phyloP scores from a whole-genome alignment of 2,113 vertebrate species.

The Gobiocypris rarus region DNA sequence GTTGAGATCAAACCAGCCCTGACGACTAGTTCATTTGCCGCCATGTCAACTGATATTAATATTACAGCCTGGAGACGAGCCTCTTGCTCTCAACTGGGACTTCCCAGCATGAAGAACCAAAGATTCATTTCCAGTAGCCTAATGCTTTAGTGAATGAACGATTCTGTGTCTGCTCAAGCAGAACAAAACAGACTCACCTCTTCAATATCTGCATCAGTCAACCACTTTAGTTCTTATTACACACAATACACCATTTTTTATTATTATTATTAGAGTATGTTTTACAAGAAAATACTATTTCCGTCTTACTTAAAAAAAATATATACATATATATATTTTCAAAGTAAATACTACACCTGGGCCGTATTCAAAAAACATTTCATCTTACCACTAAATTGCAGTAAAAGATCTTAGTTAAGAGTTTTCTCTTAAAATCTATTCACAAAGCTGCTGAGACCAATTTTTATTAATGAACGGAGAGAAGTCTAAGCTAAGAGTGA shows the following conservation, averaged over 20 bases:
- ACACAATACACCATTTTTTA: too few relatives aligned
- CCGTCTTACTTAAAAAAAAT: not conserved
- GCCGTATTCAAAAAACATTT: too few relatives aligned
- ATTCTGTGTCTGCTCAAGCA: not conserved
- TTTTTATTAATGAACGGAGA: too few relatives aligned
- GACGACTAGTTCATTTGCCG: conserved; percentile 56
- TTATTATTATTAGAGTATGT: too few relatives aligned
- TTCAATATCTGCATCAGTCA: not conserved
- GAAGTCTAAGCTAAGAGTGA: too few relatives aligned
- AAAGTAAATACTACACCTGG: too few relatives aligned
- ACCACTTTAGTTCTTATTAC: not conserved
- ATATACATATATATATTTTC: too few relatives aligned
- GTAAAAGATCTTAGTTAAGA: too few relatives aligned
- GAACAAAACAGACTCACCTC: not conserved
- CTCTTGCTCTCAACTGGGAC: conserved; percentile 49
- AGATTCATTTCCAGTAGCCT: conserved; percentile 24
- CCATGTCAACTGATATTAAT: conserved; percentile 57
- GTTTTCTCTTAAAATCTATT: too few relatives aligned
- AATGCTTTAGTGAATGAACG: not conserved
- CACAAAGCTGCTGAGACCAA: too few relatives aligned
- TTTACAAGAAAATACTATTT: not conserved
- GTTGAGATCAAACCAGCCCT: conserved; percentile 51
- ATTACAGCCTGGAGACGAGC: conserved; percentile 36
- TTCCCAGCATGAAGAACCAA: conserved; percentile 59
- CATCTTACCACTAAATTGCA: too few relatives aligned